A percentile compares a stretch with the other conserved stretches of the same genome.
These are phyloP conservation scores for Lemur catta DNA, from an alignment of 2,797 vertebrate species.

Conservation along the genomic window DNA sequence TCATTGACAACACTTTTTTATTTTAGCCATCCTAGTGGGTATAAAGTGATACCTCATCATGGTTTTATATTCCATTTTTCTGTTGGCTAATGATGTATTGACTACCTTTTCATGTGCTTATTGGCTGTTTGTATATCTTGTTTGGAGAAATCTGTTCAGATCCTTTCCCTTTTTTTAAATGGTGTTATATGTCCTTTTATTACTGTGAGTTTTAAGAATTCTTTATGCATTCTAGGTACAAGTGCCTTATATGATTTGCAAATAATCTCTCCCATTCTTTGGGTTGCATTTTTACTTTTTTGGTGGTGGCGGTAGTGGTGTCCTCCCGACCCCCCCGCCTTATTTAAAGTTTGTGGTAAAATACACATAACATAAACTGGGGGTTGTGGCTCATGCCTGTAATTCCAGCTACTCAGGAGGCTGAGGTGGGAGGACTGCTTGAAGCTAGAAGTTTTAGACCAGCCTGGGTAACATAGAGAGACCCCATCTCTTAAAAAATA, in stretches of 20 bases:
- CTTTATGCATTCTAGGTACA: neutral
- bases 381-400: neutral
- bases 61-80: neutral
- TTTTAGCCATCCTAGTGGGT: neutral
- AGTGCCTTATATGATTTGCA: neutral
- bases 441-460: neutral
- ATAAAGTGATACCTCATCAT: neutral
- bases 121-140: neutral
- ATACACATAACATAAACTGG: neutral
- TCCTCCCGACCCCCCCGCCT: neutral
- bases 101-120: neutral
- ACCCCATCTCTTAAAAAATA: neutral
- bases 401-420: neutral
- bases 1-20: neutral
- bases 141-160: neutral
- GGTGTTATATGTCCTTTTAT: neutral
- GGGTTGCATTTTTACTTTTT: neutral
- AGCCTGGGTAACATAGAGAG: neutral
- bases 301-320: neutral
- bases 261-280: neutral
- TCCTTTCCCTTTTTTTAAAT: neutral
- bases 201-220: conserved; percentile 5
- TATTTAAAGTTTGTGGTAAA: neutral
- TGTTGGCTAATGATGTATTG: neutral
- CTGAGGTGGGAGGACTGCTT: neutral